These are phyloP conservation scores for Petrosia ficiformis DNA, from an alignment of 37 sponge, comb jelly and placozoan genomes.

Conservation along the genomic window DNA sequence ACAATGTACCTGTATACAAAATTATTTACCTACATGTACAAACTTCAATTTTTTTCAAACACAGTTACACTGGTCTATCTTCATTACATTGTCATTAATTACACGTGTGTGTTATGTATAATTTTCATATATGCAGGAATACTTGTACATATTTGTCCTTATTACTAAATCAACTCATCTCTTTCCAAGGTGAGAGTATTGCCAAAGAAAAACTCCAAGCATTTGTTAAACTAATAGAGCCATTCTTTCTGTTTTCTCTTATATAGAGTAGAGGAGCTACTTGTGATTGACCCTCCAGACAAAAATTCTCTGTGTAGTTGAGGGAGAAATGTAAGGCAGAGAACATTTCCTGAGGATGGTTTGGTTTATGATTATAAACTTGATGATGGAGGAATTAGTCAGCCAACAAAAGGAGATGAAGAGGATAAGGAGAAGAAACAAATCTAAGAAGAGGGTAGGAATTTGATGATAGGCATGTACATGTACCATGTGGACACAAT, in stretches of 20 bases:
- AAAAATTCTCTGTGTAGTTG: slow-evolving; percentile 77
- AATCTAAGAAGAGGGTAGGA: slow-evolving; percentile 18
- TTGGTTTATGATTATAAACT: slow-evolving; percentile 90
- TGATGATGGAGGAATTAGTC: slow-evolving; percentile 85
- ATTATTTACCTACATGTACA: too few relatives aligned
- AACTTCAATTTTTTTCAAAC: too few relatives aligned
- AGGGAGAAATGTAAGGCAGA: slow-evolving; percentile 72
- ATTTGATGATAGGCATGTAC: too few relatives aligned
- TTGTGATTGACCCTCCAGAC: slow-evolving; percentile 85
- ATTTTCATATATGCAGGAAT: too few relatives aligned
- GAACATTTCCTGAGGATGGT: slow-evolving; percentile 83
- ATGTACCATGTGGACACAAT: too few relatives aligned
- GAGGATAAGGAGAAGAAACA: slow-evolving; percentile 85
- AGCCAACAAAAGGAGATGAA: slow-evolving; percentile 50
- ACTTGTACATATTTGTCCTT: too few relatives aligned
- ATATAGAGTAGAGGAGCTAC: slow-evolving; percentile 93
- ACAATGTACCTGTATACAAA: too few relatives aligned
- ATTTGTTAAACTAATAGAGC: slow-evolving; percentile 78
- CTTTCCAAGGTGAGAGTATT: slow-evolving; percentile 31
- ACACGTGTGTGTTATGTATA: too few relatives aligned
- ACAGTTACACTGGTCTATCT: too few relatives aligned
- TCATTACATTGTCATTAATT: too few relatives aligned
- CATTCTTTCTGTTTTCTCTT: slow-evolving; percentile 95
- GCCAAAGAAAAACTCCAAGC: slow-evolving; percentile 52
- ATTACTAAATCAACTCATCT: too few relatives aligned